Percentiles rank a stretch among this genome's conserved stretches.
Conservation (phyloP, 2,113 vertebrate species). For the Grammomys surdaster region DNA sequence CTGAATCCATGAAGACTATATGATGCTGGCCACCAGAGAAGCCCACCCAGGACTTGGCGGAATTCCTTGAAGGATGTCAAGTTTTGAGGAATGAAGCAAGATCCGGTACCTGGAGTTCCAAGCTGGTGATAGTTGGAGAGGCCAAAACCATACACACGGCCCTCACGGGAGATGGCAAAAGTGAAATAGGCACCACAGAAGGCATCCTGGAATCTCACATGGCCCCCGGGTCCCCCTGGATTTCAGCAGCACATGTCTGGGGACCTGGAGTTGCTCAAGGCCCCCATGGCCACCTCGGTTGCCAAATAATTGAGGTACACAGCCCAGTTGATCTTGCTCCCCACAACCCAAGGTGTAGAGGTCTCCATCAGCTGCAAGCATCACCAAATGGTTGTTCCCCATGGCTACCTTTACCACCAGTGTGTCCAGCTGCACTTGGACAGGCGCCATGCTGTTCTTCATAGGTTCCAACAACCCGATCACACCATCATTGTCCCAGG, state of each 20-base stretch:
- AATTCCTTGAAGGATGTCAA: constrained; percentile 96
- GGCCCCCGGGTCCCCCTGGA: constrained; percentile 86
- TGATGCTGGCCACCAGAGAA: constrained; percentile 98
- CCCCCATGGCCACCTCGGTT: constrained; percentile 94
- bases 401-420: constrained; percentile 94
- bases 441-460: constrained; percentile 91
- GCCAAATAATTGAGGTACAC: constrained; percentile 92
- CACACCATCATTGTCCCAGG: constrained; percentile 98
- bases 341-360: constrained; percentile 95
- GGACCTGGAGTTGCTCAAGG: constrained; percentile 91
- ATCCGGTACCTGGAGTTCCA: constrained; percentile 91
- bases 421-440: constrained; percentile 87
- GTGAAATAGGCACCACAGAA: constrained; percentile 97
- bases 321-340: constrained; percentile 90
- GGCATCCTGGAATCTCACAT: constrained; percentile 90
- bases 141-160: constrained; percentile 96
- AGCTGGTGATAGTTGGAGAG: constrained; percentile 99
- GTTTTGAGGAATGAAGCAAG: constrained; percentile 93
- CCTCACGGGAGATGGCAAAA: constrained; percentile 93
- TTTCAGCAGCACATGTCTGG: constrained; percentile 91
- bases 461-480: constrained; percentile 96
- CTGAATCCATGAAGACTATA: constrained; percentile 94
- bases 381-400: constrained; percentile 95
- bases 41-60: constrained; percentile 94
- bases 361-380: constrained; percentile 91